Evolutionary conservation across 1,140 invertebrate species (phyloP).

Genomic region (Leptonema lineaticorne): DNA sequence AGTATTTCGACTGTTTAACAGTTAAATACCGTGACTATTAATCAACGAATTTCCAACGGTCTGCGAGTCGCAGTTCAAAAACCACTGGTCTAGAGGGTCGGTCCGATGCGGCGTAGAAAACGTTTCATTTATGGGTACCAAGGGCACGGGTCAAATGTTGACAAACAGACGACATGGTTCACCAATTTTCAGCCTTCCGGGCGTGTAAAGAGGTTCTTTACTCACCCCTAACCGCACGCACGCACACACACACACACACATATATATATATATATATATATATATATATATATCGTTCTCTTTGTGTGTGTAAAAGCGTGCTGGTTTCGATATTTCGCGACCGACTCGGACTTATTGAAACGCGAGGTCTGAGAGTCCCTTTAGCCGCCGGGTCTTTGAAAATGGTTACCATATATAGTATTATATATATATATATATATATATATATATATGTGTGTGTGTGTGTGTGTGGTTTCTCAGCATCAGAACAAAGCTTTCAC

Average conservation of each 20-base stretch:
- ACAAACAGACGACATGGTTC: conserved; percentile 41
- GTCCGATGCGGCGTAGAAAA: neutral
- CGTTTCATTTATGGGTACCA: neutral
- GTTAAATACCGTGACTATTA: too few species aligned
- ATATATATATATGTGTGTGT: too few species aligned
- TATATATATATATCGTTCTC: too few species aligned
- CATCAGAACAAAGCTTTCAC: neutral
- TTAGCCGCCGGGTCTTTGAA: neutral
- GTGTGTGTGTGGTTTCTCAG: neutral
- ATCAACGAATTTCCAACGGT: too few species aligned
- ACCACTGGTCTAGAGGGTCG: too few species aligned
- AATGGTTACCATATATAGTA: too few species aligned
- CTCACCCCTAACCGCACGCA: too few species aligned
- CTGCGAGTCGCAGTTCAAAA: too few species aligned
- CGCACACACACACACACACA: too few species aligned
- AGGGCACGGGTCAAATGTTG: conserved; percentile 36
- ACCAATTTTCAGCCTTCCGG: conserved; percentile 38
- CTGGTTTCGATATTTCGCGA: neutral
- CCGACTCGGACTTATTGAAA: conserved; percentile 16
- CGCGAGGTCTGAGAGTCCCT: neutral
- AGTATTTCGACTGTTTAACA: too few species aligned
- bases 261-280: too few species aligned
- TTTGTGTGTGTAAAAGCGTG: conserved; percentile 36
- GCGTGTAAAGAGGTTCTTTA: conserved; percentile 35
- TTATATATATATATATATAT: too few species aligned